Evolutionary conservation across 2,888 invertebrate species (phyloP), one percentile per base, ranked within the genome.

Genomic region (Sclerodermus sp.): DNA sequence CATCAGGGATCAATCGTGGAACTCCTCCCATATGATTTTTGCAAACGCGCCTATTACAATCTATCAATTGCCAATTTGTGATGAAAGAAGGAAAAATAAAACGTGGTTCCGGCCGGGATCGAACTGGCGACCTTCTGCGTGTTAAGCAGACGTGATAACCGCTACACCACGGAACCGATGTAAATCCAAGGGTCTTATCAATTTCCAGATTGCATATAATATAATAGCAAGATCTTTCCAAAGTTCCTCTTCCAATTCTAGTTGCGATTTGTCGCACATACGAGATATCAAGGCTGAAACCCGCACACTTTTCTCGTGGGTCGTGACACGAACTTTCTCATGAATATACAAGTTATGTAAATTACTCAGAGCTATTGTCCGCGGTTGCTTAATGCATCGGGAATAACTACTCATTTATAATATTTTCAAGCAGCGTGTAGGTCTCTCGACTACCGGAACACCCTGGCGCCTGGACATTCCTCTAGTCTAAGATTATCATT

Each of bases 81-180:
- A 31, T 34, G 16, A 31, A 39, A 34, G 14, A 38, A 42, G 30
- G 42, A 32, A 49, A 53, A 62, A 60, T 66, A 65, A 61, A 53
- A 60, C 42, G 47, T 64, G 68, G 65, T 64, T 67, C 67, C 69
- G 67, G 68, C 68, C 67, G 64, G 67, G 70, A 71, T 70, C 71
- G 70, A 70, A 71, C 68, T 61, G 68, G 66, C 66, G 71, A 66
- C 68, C 69, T 71, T 69, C 69, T 70, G 71, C 70, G 64, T 71
- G 68, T 70, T 68, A 71, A 68, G 70, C 70, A 68, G 66, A 71
- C 65, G 67, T 69, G 67, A 69, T 70, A 65, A 70, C 69, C 67
- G 63, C 67, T 69, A 67, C 66, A 70, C 67, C 62, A 70, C 68
- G 67, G 62, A 68, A 68, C 68, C 68, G 47, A 10, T 8, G 34